These are phyloP conservation scores for Tenodera sinensis DNA, from an alignment of 2,888 invertebrate genomes.

Conservation along the genomic window DNA sequence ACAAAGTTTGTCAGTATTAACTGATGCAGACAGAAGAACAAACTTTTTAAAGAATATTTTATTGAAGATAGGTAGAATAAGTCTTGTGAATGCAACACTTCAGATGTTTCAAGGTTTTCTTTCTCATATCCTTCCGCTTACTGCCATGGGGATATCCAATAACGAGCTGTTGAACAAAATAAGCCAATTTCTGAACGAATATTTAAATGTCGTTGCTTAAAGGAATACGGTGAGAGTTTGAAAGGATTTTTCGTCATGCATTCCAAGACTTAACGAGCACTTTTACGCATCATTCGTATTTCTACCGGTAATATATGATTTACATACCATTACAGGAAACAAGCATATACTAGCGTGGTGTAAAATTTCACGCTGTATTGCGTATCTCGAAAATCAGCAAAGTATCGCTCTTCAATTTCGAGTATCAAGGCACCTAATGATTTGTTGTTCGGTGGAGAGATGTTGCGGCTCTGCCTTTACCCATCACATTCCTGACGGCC, in stretches of 20 bases:
- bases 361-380: not conserved
- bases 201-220: not conserved
- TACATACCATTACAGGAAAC: not conserved
- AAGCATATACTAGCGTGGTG: not conserved
- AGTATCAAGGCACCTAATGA: not conserved
- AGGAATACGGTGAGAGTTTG: not conserved
- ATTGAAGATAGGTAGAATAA: no score
- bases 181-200: not conserved
- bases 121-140: no score
- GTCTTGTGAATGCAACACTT: no score
- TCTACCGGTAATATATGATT: not conserved
- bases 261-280: not conserved
- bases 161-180: no score
- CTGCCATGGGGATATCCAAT: no score
- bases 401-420: not conserved
- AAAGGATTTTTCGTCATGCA: not conserved
- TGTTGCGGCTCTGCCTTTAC: not conserved
- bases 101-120: no score
- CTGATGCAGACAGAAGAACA: no score
- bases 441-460: not conserved
- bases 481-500: not conserved
- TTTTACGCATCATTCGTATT: not conserved
- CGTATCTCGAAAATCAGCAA: not conserved
- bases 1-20: no score
- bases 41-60: no score